These are phyloP conservation scores for Hippasteria phrygiana DNA, from an alignment of 53 echinoderm and acorn worm species.

Conservation along the genomic window DNA sequence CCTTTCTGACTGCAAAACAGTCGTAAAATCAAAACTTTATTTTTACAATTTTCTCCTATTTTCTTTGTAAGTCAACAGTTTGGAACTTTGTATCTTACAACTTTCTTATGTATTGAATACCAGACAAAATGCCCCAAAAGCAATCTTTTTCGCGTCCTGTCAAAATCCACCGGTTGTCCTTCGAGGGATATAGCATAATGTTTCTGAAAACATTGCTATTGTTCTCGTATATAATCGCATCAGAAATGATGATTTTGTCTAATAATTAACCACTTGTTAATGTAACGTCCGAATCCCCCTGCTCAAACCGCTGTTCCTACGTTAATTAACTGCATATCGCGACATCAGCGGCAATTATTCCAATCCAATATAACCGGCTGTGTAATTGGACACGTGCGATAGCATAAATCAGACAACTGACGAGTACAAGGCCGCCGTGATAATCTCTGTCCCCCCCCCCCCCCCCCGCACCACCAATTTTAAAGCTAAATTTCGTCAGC, in stretches of 20 bases:
- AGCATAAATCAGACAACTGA: constrained; percentile 9
- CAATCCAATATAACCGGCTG: background rate
- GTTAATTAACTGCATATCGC: background rate
- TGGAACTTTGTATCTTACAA: too few species aligned
- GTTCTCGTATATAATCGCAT: background rate
- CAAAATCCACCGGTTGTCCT: too few species aligned
- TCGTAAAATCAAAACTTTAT: too few species aligned
- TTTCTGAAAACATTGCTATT: too few species aligned
- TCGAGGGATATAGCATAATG: too few species aligned
- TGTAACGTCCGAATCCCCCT: background rate
- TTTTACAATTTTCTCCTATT: too few species aligned
- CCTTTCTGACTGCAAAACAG: too few species aligned
- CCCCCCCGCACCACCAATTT: background rate
- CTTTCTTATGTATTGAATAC: too few species aligned
- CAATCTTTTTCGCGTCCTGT: too few species aligned
- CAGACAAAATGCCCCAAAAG: too few species aligned
- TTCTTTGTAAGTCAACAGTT: too few species aligned
- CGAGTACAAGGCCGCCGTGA: constrained; percentile 1
- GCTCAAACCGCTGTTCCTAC: background rate
- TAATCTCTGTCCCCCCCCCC: too few species aligned
- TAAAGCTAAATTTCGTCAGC: background rate
- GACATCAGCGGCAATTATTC: background rate
- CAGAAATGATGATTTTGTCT: background rate
- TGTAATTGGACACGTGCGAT: constrained; percentile 4
- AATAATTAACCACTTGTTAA: constrained; percentile 2